phyloP scores from a whole-genome alignment of 2,888 invertebrate species.

The Ligdia adustata region DNA sequence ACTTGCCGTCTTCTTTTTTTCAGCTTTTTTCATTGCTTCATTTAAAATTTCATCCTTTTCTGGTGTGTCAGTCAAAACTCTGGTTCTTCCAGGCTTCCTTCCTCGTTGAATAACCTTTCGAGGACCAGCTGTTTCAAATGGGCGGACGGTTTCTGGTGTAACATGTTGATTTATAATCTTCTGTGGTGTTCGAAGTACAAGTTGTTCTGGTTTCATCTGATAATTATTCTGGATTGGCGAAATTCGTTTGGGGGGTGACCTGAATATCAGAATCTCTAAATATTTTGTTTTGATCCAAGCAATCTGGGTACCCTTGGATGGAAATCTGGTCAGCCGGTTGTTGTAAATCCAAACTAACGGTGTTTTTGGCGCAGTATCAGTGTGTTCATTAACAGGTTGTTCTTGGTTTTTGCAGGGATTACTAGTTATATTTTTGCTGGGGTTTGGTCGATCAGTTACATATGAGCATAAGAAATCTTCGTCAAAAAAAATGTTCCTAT shows the following conservation, averaged over 20 bases:
- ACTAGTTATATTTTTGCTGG: constrained; percentile 13
- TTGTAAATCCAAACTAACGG: not conserved
- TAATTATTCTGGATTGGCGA: not conserved
- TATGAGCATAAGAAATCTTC: constrained; percentile 29
- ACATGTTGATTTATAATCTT: too few species aligned
- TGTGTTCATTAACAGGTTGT: not conserved
- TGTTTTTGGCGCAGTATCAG: not conserved
- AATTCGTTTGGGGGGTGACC: not conserved
- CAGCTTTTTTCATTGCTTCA: too few species aligned
- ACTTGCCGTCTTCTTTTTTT: too few species aligned
- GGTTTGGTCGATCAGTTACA: constrained; percentile 30
- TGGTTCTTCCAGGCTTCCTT: not conserved
- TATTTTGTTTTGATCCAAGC: not conserved
- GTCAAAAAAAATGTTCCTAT: constrained; percentile 26
- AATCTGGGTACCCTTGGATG: not conserved
- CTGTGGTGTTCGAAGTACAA: not conserved
- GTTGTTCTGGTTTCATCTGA: not conserved
- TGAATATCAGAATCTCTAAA: not conserved
- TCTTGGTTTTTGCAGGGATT: not conserved
- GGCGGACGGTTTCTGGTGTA: not conserved
- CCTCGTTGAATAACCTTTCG: not conserved
- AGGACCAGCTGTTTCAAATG: not conserved
- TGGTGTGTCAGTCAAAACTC: not conserved
- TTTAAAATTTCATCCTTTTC: not conserved
- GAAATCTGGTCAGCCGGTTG: not conserved